Evolutionary conservation across 2,888 invertebrate genomes (phyloP), one percentile per base, ranked within the genome.

Genomic region (Boloria selene): DNA sequence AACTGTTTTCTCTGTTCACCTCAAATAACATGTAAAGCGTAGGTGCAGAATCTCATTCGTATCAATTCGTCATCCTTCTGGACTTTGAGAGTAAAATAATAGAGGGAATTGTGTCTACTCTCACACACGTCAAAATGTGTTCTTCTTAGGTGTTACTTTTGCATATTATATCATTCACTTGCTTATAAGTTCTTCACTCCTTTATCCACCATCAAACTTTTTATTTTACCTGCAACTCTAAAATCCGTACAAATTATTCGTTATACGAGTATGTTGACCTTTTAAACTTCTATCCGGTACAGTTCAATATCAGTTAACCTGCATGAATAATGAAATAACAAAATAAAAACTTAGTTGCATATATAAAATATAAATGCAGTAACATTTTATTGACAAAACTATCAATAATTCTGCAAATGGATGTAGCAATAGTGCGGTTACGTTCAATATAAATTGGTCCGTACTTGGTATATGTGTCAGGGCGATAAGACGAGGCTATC

Each of bases 401-500:
- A 70, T 70, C 68, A 68, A 65, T 70, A 67, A 72, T 68, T 69
- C 69, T 65, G 38, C 54, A 69, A 70, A 66, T 69, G 65, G 64
- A 67, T 69, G 64, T 74, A 64, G 69, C 52, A 73, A 70, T 67
- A 60, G 53, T 70, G 67, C 52, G 65, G 65, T 67, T 69, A 68
- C 74, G 65, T 74, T 75, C 72, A 72, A 75, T 75, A 70, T 74
- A 75, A 71, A 72, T 73, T 72, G 67, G 74, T 60, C 82, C 80
- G 75, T 84, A 83, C 77, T 77, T 72, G 82, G 82, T 80, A 84
- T 78, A 82, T 83, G 76, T 88, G 88, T 87, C 88, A 88, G 70
- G 86, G 86, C 74, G 71, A 79, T 75, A 72, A 68, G 64, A 65
- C 79, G 80, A 82, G 82, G 81, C 77, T 79, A 73, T 72, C 75